Evolutionary conservation across 2,888 invertebrate species (phyloP).

Genomic region (Cinara cedri): DNA sequence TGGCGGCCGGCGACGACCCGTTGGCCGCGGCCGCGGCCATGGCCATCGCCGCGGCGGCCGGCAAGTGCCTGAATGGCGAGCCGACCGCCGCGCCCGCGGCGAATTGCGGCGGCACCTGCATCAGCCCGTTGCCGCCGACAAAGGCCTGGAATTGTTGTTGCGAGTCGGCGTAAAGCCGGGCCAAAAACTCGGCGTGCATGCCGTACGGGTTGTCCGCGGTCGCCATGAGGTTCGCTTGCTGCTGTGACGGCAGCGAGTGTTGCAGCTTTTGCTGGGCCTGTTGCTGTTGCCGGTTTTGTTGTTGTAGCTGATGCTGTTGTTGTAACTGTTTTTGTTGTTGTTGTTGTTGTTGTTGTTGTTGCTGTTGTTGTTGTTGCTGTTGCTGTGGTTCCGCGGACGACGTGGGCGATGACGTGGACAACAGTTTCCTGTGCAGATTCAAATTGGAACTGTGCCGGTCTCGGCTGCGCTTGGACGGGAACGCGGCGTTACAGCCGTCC

Average conservation of each 20-base stretch:
- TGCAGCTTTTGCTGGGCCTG: neutral
- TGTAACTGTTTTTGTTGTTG: constrained; percentile 64
- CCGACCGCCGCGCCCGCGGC: neutral
- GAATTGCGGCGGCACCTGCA: constrained; percentile 64
- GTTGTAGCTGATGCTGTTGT: neutral
- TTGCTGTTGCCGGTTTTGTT: neutral
- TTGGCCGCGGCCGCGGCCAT: constrained; percentile 64
- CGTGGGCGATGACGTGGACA: constrained; percentile 69
- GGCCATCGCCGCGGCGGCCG: constrained; percentile 43
- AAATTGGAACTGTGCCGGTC: constrained; percentile 92
- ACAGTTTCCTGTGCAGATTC: constrained; percentile 86
- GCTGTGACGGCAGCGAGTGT: constrained; percentile 60
- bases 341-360: constrained; percentile 65
- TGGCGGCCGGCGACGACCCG: constrained; percentile 65
- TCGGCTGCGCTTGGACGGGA: constrained; percentile 89
- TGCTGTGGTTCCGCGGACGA: neutral
- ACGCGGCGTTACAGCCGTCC: constrained; percentile 93
- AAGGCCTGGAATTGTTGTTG: constrained; percentile 61
- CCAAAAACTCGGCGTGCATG: constrained; percentile 77
- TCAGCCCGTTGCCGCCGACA: constrained; percentile 61
- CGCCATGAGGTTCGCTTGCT: constrained; percentile 61
- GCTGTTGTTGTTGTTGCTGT: neutral
- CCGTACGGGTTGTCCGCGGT: constrained; percentile 69
- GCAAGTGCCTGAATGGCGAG: constrained; percentile 36
- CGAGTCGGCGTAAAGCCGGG: constrained; percentile 77